phyloP scores from a whole-genome alignment of 2,888 invertebrate genomes.

The Harpalus rubripes region DNA sequence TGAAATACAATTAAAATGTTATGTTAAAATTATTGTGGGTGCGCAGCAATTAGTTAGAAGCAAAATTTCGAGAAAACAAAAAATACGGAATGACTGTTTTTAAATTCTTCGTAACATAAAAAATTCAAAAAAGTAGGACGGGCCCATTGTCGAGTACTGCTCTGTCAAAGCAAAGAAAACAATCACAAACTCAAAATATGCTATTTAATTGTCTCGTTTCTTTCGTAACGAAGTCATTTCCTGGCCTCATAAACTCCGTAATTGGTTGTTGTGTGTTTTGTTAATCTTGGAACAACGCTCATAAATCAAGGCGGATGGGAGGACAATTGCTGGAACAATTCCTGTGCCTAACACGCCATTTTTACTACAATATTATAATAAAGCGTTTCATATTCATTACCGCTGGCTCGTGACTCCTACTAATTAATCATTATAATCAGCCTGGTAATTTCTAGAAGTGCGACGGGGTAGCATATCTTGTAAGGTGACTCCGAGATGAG shows the following conservation, averaged over 20 bases:
- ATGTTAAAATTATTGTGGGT: no score
- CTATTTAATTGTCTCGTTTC: neutral
- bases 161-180: no score
- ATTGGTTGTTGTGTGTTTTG: neutral
- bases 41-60: no score
- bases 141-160: no score
- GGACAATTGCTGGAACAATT: neutral
- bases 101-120: no score
- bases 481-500: conserved; percentile 8
- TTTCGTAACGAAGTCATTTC: neutral
- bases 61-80: no score
- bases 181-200: neutral
- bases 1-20: no score
- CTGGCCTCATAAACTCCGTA: neutral
- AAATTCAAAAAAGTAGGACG: no score
- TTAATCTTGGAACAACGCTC: neutral
- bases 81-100: no score
- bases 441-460: conserved; percentile 20
- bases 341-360: conserved; percentile 24
- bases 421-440: conserved; percentile 48
- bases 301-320: conserved; percentile 31
- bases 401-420: conserved; percentile 28
- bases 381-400: conserved; percentile 46
- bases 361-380: conserved; percentile 44
- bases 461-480: conserved; percentile 6